These are phyloP conservation scores for Leistus spinibarbis DNA, from an alignment of 2,888 invertebrate genomes.

Conservation along the genomic window DNA sequence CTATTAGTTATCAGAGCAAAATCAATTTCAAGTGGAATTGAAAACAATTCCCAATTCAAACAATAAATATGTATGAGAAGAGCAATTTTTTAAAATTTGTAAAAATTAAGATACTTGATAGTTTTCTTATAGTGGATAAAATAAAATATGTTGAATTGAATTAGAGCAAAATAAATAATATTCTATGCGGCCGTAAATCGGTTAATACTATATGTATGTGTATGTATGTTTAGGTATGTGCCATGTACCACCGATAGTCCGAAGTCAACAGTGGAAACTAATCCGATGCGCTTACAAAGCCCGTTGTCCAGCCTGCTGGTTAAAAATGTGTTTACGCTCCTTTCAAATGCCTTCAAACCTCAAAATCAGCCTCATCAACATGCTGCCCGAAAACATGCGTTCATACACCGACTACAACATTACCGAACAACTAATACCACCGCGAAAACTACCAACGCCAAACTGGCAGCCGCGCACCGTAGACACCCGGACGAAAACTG, in stretches of 20 bases:
- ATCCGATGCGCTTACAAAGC: slow-evolving; percentile 72
- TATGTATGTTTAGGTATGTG: slow-evolving; percentile 60
- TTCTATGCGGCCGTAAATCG: neutral
- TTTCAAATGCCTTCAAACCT: slow-evolving; percentile 77
- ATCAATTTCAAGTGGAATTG: too few relatives aligned
- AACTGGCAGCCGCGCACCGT: neutral
- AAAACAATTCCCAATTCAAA: too few relatives aligned
- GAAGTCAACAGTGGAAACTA: slow-evolving; percentile 74
- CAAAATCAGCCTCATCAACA: slow-evolving; percentile 69
- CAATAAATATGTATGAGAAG: too few relatives aligned
- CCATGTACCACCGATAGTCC: slow-evolving; percentile 71
- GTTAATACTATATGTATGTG: too few relatives aligned
- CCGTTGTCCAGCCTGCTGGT: slow-evolving; percentile 86
- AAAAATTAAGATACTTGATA: too few relatives aligned
- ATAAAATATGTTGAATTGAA: neutral
- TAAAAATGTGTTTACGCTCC: slow-evolving; percentile 80
- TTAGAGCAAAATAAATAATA: slow-evolving; percentile 47
- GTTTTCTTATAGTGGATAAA: too few relatives aligned
- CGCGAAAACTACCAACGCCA: neutral
- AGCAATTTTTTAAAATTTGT: too few relatives aligned
- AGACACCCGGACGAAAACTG: neutral
- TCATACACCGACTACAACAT: slow-evolving; percentile 5
- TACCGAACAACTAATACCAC: neutral
- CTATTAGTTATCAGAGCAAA: too few relatives aligned
- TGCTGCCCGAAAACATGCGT: slow-evolving; percentile 71